Base-by-base conservation (phyloP, 1,140 invertebrate species). In the Drosophila paulistorum region DNA sequence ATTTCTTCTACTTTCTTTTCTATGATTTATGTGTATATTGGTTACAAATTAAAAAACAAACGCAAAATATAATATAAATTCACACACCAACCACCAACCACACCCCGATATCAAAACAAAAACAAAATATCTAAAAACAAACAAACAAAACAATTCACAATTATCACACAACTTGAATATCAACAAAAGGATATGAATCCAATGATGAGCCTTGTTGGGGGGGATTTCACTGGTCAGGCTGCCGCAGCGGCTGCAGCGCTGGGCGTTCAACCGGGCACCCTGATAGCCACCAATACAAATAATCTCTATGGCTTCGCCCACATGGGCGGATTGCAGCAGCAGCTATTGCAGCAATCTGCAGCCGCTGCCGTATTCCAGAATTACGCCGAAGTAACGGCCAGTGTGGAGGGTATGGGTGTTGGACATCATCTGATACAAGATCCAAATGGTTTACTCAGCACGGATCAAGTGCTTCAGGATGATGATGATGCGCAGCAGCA, bases 151-250 rank as follows among this genome's bases (percentile, higher is more conserved):
- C 20, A 17, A 20, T 5, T 13, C 37, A 51, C 9, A 51, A 23
- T 23, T 20, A 51, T 5, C 17, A 23, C n/a, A 20, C 51, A 65
- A 51, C 17, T 14, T 41, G 30, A 65, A 70, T 20, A 65, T 48
- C 35, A 37, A 37, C 35, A 62, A 79, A 84, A 92, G 91, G 91
- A 92, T 73, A 86, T 92, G 68, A 91, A 91, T 92, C 84, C 91
- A 41, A 92, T 92, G 91, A 91, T 92, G 91, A 92, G 90, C 74
- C 77, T 92, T 81, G 91, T 92, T 79, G 91, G 91, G 77, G 91
- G 91, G 68, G 91, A 92, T 74, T 92, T 91, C 68, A 76, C 84
- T 71, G 86, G 86, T 70, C 91, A 92, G 45, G 83, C 85, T 13
- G 89, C 81, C 42, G 84, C 85, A 41, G 78, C 90, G 13, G 81